Conservation (phyloP, 1,140 invertebrate genomes). For the Calliopsis andreniformis region DNA sequence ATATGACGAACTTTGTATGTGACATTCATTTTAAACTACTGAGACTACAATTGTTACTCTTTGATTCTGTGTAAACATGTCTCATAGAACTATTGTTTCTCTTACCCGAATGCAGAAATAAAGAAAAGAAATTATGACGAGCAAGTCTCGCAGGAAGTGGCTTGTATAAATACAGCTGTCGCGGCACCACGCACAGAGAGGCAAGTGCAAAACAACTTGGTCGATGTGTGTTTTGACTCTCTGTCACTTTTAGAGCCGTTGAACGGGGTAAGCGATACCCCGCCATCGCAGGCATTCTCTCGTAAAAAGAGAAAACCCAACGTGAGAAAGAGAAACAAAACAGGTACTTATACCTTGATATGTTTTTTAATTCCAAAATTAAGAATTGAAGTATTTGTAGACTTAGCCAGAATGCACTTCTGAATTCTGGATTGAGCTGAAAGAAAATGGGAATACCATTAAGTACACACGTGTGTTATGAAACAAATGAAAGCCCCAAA, state of each 20-base stretch:
- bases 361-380: too few species aligned
- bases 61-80: not conserved
- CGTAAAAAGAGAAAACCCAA: not conserved
- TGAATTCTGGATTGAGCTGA: too few species aligned
- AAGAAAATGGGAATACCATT: too few species aligned
- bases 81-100: constrained; percentile 8
- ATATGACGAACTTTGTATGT: too few species aligned
- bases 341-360: too few species aligned
- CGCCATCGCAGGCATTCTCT: constrained; percentile 16
- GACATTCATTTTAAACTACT: not conserved
- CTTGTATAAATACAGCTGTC: constrained; percentile 67
- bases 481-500: too few species aligned
- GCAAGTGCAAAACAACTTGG: constrained; percentile 46
- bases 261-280: constrained; percentile 32
- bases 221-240: constrained; percentile 45
- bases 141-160: constrained; percentile 52
- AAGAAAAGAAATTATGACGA: constrained; percentile 57
- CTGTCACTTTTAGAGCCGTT: constrained; percentile 46
- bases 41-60: not conserved
- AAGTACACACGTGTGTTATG: too few species aligned
- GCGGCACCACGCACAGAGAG: constrained; percentile 31
- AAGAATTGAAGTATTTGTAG: too few species aligned
- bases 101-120: constrained; percentile 32
- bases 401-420: too few species aligned
- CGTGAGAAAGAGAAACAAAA: too few species aligned